phyloP scores from a whole-genome alignment of 2,797 vertebrate genomes.

The Pipistrellus nathusii region DNA sequence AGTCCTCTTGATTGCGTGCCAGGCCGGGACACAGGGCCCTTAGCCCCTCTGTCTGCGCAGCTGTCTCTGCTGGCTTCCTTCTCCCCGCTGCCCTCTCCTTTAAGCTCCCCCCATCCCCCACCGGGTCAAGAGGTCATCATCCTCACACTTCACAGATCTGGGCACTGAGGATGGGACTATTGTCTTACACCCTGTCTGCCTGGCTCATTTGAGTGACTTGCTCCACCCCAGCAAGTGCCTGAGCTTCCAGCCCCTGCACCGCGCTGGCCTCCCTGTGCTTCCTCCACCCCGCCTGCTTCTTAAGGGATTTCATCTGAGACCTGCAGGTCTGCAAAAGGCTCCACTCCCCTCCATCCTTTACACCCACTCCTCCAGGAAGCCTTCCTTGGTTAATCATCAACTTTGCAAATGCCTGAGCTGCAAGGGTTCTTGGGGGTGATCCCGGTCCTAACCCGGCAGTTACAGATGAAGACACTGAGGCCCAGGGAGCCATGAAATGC shows the following conservation, averaged over 20 bases:
- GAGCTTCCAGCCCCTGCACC: neutral
- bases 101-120: neutral
- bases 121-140: neutral
- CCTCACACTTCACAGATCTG: neutral
- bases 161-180: neutral
- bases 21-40: accelerated
- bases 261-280: neutral
- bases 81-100: neutral
- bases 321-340: neutral
- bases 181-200: neutral
- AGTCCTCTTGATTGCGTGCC: neutral
- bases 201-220: neutral
- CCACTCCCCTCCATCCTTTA: neutral
- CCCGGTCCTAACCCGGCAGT: neutral
- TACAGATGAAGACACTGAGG: neutral
- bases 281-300: neutral
- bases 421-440: neutral
- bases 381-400: neutral
- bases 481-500: neutral
- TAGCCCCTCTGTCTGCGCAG: neutral
- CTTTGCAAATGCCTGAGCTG: neutral
- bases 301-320: neutral
- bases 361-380: neutral
- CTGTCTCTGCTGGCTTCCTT: neutral
- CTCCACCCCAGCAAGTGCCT: neutral